Evolutionary conservation across 2,888 invertebrate species (phyloP), one percentile per base, ranked within the genome.

Genomic region (Penaeus monodon): DNA sequence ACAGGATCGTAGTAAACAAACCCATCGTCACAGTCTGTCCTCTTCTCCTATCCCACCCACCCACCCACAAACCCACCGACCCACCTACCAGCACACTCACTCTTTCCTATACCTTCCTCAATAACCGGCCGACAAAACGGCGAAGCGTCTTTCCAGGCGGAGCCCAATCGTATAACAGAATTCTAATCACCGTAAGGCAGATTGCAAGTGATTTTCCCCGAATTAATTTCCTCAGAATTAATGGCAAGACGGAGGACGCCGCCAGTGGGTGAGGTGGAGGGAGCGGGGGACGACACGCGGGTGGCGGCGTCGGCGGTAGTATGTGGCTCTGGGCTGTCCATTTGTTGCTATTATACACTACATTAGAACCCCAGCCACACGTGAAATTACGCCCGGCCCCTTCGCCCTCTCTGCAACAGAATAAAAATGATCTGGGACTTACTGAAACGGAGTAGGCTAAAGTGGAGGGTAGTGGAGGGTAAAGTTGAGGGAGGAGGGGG

Each of bases 261-360:
- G 65, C 14, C 49, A 57, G 77, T n/a, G 57, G 86, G 66, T 27
- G 77, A 57, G 29, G 73, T 24, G 38, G 73, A 14, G 73, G 73
- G 49, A 63, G 38, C 33, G 74, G 77, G 38, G 84, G 73, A 63
- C 73, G 73, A 63, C 70, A 73, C 63, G 73, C 38, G 44, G 65
- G 76, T 29, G 76, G 64, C 73, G 76, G 83, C 22, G 80, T 70
- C 57, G 57, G 57, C 57, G 57, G 57, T 57, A 57, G 57, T 57
- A 57, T 57, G 57, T 57, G 85, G 85, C 85, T 85, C 85, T 63
- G 66, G 81, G 86, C 78, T 86, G 86, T 86, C 88, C 88, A 88
- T 86, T 88, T 88, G 88, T 86, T 88, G 88, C 83, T 84, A 88
- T 88, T 88, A 88, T 88, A 73, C 88, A 86, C 78, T 86, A 88